These are phyloP conservation scores for Gallinago solitaria DNA, from an alignment of 2,797 vertebrate species.

Conservation along the genomic window DNA sequence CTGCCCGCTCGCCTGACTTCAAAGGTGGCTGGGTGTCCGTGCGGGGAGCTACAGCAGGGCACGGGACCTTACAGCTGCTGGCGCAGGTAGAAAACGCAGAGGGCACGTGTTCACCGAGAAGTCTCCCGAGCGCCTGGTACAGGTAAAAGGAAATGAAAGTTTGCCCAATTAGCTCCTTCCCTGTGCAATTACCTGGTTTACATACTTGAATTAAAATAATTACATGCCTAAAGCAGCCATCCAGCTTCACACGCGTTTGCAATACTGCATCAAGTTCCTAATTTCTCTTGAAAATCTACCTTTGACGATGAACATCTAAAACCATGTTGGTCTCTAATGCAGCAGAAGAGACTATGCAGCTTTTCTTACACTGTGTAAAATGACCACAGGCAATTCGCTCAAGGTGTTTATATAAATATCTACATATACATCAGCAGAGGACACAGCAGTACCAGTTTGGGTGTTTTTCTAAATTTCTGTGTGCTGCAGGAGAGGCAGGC, in stretches of 20 bases:
- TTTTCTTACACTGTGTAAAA: not conserved
- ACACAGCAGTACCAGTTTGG: not conserved
- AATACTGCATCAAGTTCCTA: not conserved
- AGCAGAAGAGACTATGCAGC: not conserved
- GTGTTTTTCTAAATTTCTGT: not conserved
- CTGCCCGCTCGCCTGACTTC: not conserved
- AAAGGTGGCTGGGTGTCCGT: not conserved
- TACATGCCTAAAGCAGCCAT: constrained; percentile 17
- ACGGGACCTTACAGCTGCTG: not conserved
- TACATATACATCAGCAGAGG: not conserved
- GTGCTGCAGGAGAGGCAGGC: not conserved
- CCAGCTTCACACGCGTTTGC: not conserved
- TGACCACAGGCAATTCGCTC: not conserved
- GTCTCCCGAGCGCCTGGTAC: not conserved
- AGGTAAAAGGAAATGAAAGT: constrained; percentile 42
- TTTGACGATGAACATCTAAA: not conserved
- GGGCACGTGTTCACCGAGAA: rapidly evolving
- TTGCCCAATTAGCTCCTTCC: constrained; percentile 47
- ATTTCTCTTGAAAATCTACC: not conserved
- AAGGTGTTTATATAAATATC: not conserved
- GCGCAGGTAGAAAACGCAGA: not conserved
- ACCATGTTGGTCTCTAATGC: not conserved
- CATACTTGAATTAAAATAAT: constrained; percentile 23
- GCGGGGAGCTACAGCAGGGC: not conserved
- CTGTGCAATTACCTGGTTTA: constrained; percentile 25